phyloP scores from a whole-genome alignment of 2,888 invertebrate species.

The Tachina fera region DNA sequence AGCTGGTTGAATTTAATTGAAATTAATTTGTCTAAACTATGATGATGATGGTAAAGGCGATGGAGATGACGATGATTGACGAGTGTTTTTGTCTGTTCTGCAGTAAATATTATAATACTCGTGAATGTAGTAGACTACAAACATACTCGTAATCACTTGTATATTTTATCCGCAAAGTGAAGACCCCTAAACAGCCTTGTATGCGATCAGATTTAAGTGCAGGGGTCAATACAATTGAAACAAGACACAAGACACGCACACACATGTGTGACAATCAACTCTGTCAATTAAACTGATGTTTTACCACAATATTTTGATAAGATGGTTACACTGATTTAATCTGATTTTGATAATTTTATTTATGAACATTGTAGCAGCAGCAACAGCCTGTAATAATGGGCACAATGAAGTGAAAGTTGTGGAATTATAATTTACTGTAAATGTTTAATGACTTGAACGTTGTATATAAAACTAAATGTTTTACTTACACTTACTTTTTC shows the following conservation, averaged over 20 bases:
- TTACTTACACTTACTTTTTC: too few relatives aligned
- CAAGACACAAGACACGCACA: conserved; percentile 28
- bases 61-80: conserved; percentile 35
- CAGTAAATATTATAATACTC: conserved; percentile 7
- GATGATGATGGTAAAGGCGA: conserved; percentile 27
- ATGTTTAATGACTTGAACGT: conserved; percentile 8
- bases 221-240: conserved; percentile 77
- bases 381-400: conserved; percentile 3
- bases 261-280: conserved; percentile 51
- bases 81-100: conserved; percentile 4
- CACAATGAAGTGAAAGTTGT: conserved; percentile 32
- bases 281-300: conserved; percentile 68
- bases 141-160: conserved; percentile 4
- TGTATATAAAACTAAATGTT: too few relatives aligned
- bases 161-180: conserved; percentile 58
- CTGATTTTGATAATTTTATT: conserved; percentile 28
- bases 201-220: conserved; percentile 80
- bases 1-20: conserved; percentile 68
- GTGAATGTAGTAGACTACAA: conserved; percentile 28
- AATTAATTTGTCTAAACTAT: conserved; percentile 69
- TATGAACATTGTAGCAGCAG: conserved; percentile 5
- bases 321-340: conserved; percentile 38
- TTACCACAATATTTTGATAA: conserved; percentile 52
- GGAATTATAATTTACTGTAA: background rate
- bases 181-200: conserved; percentile 78